Evolutionary conservation across 2,888 invertebrate species (phyloP).

Genomic region (Bruchidius siliquastri): DNA sequence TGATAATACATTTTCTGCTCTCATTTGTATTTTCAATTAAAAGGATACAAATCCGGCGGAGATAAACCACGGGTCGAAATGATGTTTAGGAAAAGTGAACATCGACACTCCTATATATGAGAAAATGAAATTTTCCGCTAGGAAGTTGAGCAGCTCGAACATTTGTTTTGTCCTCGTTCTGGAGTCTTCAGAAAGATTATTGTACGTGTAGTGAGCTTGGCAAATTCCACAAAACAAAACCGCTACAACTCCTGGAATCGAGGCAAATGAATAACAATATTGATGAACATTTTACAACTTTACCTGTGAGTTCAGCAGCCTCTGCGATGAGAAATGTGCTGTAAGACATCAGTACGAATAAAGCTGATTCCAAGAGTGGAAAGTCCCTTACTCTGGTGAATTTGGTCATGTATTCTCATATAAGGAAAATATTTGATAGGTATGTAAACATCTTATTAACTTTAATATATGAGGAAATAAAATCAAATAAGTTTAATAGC

Average conservation of each 20-base stretch:
- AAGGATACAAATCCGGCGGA: slow-evolving; percentile 82
- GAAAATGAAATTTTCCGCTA: slow-evolving; percentile 98
- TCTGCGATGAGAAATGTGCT: slow-evolving; percentile 96
- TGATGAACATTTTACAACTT: slow-evolving; percentile 17
- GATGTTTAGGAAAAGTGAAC: slow-evolving; percentile 86
- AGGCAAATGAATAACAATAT: not conserved
- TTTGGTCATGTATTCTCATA: slow-evolving; percentile 57
- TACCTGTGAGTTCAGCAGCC: slow-evolving; percentile 92
- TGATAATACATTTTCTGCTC: too few species aligned
- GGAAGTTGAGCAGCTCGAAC: slow-evolving; percentile 90
- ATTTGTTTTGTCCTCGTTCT: slow-evolving; percentile 84
- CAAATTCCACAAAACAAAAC: slow-evolving; percentile 98
- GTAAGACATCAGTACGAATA: slow-evolving; percentile 97
- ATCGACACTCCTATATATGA: slow-evolving; percentile 98
- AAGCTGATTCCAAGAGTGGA: slow-evolving; percentile 89
- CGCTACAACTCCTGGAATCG: slow-evolving; percentile 78
- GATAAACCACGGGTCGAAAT: not conserved
- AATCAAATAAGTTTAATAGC: too few species aligned
- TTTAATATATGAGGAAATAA: too few species aligned
- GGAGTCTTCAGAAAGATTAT: slow-evolving; percentile 86
- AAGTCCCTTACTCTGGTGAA: slow-evolving; percentile 92
- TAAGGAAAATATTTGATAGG: slow-evolving; percentile 42
- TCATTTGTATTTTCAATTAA: slow-evolving; percentile 32
- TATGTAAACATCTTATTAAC: too few species aligned
- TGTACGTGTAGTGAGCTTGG: slow-evolving; percentile 98